Conservation (phyloP, 2,113 vertebrate species). For the Neolamprologus hecqui region DNA sequence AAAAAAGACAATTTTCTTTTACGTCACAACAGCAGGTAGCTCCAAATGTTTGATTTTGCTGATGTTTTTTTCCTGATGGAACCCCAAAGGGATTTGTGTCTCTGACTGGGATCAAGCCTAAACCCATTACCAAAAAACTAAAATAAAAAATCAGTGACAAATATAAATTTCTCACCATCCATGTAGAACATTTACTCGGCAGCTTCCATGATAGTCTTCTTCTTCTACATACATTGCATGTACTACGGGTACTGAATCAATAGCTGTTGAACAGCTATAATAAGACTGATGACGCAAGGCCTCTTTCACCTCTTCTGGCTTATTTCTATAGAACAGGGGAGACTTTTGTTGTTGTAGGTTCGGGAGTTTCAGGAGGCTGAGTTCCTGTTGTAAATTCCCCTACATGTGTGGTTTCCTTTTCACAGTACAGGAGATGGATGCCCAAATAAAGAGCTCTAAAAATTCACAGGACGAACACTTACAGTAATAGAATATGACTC, state of each 20-base stretch:
- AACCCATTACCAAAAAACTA: neutral
- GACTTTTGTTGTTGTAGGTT: constrained; percentile 26
- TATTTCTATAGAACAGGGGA: constrained; percentile 1
- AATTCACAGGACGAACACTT: neutral
- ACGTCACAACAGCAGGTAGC: neutral
- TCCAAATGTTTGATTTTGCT: neutral
- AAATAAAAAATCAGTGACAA: neutral
- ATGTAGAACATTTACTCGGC: neutral
- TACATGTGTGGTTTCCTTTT: constrained; percentile 50
- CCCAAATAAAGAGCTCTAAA: neutral
- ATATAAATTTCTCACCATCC: neutral
- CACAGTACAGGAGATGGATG: neutral
- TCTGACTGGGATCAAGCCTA: neutral
- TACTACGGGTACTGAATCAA: neutral
- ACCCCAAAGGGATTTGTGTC: neutral
- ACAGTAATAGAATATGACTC: neutral
- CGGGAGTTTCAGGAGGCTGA: constrained; percentile 22
- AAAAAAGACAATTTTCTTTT: neutral
- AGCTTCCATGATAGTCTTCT: neutral
- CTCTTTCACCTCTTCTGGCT: neutral
- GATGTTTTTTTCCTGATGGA: neutral
- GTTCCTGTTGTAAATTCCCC: constrained; percentile 59
- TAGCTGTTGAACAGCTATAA: neutral
- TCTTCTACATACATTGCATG: neutral
- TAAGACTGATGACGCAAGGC: neutral